A percentile compares a stretch with the other conserved stretches of the same genome.
These are phyloP conservation scores for Gallinago solitaria DNA, from an alignment of 2,797 vertebrate species.

Conservation along the genomic window DNA sequence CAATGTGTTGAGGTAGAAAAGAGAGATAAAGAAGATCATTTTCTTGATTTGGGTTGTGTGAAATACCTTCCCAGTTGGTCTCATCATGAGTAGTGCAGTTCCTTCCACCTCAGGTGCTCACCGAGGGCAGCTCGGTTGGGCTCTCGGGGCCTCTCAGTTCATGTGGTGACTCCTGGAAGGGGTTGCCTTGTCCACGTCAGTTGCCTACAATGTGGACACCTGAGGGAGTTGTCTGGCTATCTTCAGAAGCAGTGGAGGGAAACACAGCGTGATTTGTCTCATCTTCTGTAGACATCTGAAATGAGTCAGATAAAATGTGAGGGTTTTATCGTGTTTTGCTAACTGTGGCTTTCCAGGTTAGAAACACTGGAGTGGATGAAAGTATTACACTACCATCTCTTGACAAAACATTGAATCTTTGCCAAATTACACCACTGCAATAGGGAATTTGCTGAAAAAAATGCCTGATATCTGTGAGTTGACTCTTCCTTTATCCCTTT, in stretches of 20 bases:
- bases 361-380: background rate
- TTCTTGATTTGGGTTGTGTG: background rate
- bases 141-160: background rate
- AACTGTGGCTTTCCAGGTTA: background rate
- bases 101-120: background rate
- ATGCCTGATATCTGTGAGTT: background rate
- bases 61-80: background rate
- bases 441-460: background rate
- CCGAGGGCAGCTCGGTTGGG: background rate
- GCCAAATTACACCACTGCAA: background rate
- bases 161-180: background rate
- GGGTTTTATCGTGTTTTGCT: background rate
- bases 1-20: background rate
- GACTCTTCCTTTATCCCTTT: slow-evolving; percentile 28
- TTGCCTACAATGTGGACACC: background rate
- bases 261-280: background rate
- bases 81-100: background rate
- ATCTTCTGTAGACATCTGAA: background rate
- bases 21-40: background rate
- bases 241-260: background rate
- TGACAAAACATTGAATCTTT: background rate
- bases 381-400: background rate
- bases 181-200: background rate
- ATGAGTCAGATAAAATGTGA: background rate
- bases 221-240: fast-evolving